These are phyloP conservation scores for Crenichthys baileyi DNA, from an alignment of 2,797 vertebrate species.

Conservation along the genomic window DNA sequence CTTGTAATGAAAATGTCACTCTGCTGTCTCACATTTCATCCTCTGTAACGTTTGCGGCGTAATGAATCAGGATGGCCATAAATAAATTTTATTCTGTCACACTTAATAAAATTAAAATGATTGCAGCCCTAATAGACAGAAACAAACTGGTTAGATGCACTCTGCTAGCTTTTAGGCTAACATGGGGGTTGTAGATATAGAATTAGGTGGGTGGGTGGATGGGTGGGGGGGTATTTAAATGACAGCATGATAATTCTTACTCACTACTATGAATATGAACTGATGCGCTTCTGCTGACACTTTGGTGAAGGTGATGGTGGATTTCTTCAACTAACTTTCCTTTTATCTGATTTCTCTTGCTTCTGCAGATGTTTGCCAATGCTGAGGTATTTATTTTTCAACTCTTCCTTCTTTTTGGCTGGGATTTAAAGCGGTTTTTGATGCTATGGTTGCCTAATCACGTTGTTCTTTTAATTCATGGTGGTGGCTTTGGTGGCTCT, in stretches of 20 bases:
- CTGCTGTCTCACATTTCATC: conserved; percentile 30
- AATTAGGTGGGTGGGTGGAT: neutral
- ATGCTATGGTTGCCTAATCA: conserved; percentile 66
- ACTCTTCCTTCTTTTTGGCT: conserved; percentile 64
- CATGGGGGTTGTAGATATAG: conserved; percentile 35
- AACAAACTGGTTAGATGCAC: conserved; percentile 42
- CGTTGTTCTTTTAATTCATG: conserved; percentile 52
- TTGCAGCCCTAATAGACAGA: conserved; percentile 21
- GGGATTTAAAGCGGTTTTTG: conserved; percentile 63
- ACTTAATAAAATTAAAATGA: conserved; percentile 33
- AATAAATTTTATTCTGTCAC: conserved; percentile 14
- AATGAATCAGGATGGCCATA: conserved; percentile 10
- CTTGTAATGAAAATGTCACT: conserved; percentile 26
- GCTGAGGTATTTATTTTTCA: conserved; percentile 86
- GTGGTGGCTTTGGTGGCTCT: conserved; percentile 39
- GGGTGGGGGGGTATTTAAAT: conserved; percentile 18
- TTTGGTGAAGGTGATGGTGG: conserved; percentile 79
- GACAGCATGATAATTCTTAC: conserved; percentile 68
- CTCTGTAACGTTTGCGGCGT: conserved; percentile 13
- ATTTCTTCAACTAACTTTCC: conserved; percentile 82
- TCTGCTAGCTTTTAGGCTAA: conserved; percentile 64
- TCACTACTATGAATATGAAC: conserved; percentile 65
- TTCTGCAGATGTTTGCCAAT: conserved; percentile 90
- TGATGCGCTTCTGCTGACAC: conserved; percentile 72
- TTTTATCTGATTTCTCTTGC: conserved; percentile 82